phyloP scores from a whole-genome alignment of 2,888 invertebrate species.

The Byasa hedistus region DNA sequence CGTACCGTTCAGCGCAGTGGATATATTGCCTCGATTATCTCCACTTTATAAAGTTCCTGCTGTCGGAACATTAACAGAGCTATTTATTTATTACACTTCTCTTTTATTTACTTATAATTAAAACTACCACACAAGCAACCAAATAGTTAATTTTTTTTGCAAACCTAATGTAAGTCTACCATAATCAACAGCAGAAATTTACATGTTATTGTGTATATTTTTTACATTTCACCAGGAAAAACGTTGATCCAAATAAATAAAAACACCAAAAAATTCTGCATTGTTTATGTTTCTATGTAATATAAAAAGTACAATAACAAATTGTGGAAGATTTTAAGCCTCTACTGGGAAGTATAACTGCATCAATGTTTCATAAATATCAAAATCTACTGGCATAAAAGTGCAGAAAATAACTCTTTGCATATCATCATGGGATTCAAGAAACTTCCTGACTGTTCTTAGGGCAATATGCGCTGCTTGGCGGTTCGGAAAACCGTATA shows the following conservation, averaged over 20 bases:
- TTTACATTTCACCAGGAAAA: neutral
- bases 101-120: too few relatives aligned
- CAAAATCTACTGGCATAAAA: constrained; percentile 85
- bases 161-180: neutral
- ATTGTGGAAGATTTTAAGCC: constrained; percentile 42
- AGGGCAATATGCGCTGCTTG: constrained; percentile 88
- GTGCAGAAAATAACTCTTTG: constrained; percentile 90
- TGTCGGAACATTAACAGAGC: too few relatives aligned
- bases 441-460: constrained; percentile 81
- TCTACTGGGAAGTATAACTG: constrained; percentile 85
- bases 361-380: constrained; percentile 85
- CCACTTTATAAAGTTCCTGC: too few relatives aligned
- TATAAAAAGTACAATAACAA: neutral
- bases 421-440: constrained; percentile 76
- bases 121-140: too few relatives aligned
- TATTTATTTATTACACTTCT: too few relatives aligned
- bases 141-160: too few relatives aligned
- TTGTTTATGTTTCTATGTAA: neutral
- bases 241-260: neutral
- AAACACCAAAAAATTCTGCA: neutral
- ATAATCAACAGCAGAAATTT: neutral
- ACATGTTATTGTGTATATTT: neutral
- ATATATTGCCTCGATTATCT: too few relatives aligned
- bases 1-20: too few relatives aligned
- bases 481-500: constrained; percentile 91